These are phyloP conservation scores for Anagyrus pseudococci DNA, from an alignment of 2,888 invertebrate genomes.

Conservation along the genomic window DNA sequence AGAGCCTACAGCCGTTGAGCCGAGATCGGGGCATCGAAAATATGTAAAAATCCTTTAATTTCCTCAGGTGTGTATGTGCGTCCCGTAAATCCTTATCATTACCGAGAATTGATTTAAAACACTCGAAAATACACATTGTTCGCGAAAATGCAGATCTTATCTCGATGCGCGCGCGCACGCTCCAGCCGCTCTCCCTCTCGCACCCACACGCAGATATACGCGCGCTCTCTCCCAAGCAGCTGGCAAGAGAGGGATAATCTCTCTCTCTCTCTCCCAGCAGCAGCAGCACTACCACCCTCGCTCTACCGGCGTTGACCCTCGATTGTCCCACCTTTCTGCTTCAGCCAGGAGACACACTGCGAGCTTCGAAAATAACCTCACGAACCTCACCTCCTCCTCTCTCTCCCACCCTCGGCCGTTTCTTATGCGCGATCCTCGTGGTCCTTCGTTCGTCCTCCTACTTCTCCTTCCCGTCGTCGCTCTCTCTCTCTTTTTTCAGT, in stretches of 20 bases:
- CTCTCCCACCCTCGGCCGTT: background rate
- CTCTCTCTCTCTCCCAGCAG: no score
- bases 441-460: conserved; percentile 10
- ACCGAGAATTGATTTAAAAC: conserved; percentile 29
- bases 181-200: background rate
- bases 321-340: no score
- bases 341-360: background rate
- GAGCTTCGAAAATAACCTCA: conserved; percentile 5
- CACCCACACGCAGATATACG: no score
- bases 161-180: background rate
- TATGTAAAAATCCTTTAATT: conserved; percentile 10
- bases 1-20: background rate
- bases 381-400: background rate
- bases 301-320: no score
- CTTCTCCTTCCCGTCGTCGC: conserved; percentile 5
- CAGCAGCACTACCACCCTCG: no score
- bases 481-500: no score
- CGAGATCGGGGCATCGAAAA: background rate
- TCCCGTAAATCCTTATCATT: conserved; percentile 15
- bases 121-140: conserved; percentile 27
- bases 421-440: conserved; percentile 11
- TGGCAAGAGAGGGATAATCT: no score
- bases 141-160: conserved; percentile 15
- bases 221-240: no score
- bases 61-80: conserved; percentile 36